phyloP scores from a whole-genome alignment of 2,113 vertebrate species.

The Oxyura jamaicensis region DNA sequence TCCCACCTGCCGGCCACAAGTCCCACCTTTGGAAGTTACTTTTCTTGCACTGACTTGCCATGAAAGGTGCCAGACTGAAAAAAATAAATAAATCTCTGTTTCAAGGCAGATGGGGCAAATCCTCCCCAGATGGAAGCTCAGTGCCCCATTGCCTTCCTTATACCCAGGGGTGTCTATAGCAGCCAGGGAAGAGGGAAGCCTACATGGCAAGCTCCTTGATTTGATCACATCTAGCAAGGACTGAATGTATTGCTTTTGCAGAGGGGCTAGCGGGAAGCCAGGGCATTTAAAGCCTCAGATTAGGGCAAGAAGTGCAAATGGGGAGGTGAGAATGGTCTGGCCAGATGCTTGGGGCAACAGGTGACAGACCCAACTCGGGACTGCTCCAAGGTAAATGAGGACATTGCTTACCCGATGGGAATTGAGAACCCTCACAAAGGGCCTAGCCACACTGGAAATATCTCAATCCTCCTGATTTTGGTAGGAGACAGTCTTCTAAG shows the following conservation, averaged over 20 bases:
- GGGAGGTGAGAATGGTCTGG: not conserved
- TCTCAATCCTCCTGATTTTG: not conserved
- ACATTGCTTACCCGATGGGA: not conserved
- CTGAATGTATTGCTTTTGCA: conserved; percentile 36
- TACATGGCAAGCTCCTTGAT: conserved; percentile 45
- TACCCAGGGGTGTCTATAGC: not conserved
- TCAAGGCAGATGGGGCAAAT: not conserved
- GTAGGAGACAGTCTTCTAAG: not conserved
- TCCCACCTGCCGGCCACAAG: not conserved
- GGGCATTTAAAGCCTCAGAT: conserved; percentile 20
- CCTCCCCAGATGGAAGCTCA: not conserved
- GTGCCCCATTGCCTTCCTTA: not conserved
- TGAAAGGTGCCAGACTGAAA: not conserved
- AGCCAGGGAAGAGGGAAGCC: not conserved
- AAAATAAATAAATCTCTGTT: not conserved
- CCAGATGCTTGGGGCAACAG: not conserved
- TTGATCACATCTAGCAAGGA: conserved; percentile 3
- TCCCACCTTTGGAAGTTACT: not conserved
- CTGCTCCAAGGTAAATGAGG: not conserved
- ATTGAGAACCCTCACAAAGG: not conserved
- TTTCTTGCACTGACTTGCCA: not conserved
- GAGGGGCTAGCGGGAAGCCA: conserved; percentile 7
- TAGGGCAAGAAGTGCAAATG: not conserved
- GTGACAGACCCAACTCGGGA: not conserved
- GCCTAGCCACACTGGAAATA: not conserved